A percentile compares a stretch with the other conserved stretches of the same genome.
Evolutionary conservation across 2,113 vertebrate genomes (phyloP).

Genomic region (Salvelinus fontinalis): DNA sequence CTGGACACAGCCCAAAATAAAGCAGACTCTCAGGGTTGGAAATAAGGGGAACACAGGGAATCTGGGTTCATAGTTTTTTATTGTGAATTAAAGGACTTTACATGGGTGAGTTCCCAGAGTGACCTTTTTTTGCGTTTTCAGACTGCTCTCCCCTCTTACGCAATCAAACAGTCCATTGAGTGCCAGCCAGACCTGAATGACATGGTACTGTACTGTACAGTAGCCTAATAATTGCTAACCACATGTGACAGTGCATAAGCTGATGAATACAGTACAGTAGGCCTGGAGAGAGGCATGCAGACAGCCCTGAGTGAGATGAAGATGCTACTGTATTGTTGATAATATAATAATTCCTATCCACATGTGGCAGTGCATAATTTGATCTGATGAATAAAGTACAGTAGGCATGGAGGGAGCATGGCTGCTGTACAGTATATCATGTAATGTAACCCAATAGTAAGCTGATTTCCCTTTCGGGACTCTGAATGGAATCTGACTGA

Average conservation of each 20-base stretch:
- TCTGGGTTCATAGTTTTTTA: no score
- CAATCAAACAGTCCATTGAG: neutral
- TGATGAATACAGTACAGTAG: neutral
- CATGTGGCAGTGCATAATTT: no score
- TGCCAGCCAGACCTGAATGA: neutral
- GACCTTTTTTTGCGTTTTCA: no score
- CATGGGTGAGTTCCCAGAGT: no score
- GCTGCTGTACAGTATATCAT: constrained; percentile 12
- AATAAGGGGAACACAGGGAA: no score
- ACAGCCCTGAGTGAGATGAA: no score
- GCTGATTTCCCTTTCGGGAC: constrained; percentile 13
- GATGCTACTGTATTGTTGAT: no score
- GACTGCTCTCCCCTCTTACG: neutral
- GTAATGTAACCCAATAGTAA: constrained; percentile 2
- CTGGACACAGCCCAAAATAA: neutral
- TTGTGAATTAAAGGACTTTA: no score
- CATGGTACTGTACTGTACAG: neutral
- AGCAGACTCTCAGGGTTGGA: neutral
- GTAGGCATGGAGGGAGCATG: no score
- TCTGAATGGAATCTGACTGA: no score
- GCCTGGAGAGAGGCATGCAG: neutral
- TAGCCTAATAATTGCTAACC: neutral
- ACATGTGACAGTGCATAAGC: neutral
- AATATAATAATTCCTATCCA: no score
- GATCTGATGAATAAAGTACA: no score